A percentile compares a stretch with the other conserved stretches of the same genome.
These are phyloP conservation scores for Serranus cabrilla DNA, from an alignment of 2,797 vertebrate species.

Conservation along the genomic window DNA sequence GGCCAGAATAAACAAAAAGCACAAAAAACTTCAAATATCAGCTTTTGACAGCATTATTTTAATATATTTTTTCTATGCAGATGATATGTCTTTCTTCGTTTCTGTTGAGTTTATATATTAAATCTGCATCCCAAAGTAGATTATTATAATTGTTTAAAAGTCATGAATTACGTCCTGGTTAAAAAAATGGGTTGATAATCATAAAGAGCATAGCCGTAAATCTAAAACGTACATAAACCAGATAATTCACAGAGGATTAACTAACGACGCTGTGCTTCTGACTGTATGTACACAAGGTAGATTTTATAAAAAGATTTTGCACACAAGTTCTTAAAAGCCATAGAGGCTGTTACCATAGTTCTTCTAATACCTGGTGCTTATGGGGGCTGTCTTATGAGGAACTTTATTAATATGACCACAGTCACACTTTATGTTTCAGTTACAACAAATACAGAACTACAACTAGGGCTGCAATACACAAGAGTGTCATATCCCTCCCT, in stretches of 20 bases:
- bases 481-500: slow-evolving; percentile 2
- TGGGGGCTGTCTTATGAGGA: slow-evolving; percentile 24
- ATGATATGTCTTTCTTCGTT: slow-evolving; percentile 10
- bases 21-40: slow-evolving; percentile 55
- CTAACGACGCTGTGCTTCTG: slow-evolving; percentile 37
- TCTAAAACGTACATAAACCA: background rate
- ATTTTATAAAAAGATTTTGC: slow-evolving; percentile 69
- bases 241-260: slow-evolving; percentile 6
- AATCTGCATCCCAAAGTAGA: slow-evolving; percentile 29
- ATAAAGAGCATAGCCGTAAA: slow-evolving; percentile 23
- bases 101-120: background rate
- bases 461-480: slow-evolving; percentile 39
- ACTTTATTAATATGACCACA: slow-evolving; percentile 18
- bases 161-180: slow-evolving; percentile 10
- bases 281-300: slow-evolving; percentile 32
- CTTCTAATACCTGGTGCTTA: slow-evolving; percentile 65
- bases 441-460: slow-evolving; percentile 21
- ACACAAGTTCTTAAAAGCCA: slow-evolving; percentile 75
- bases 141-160: slow-evolving; percentile 21
- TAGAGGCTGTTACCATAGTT: slow-evolving; percentile 68
- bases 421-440: slow-evolving; percentile 29
- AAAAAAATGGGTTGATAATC: slow-evolving; percentile 5
- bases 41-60: slow-evolving; percentile 13
- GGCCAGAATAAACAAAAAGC: slow-evolving; percentile 57
- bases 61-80: background rate